Percentiles rank a stretch among this genome's conserved stretches.
Evolutionary conservation across 2,888 invertebrate species (phyloP).

Genomic region (Chesias legatella): DNA sequence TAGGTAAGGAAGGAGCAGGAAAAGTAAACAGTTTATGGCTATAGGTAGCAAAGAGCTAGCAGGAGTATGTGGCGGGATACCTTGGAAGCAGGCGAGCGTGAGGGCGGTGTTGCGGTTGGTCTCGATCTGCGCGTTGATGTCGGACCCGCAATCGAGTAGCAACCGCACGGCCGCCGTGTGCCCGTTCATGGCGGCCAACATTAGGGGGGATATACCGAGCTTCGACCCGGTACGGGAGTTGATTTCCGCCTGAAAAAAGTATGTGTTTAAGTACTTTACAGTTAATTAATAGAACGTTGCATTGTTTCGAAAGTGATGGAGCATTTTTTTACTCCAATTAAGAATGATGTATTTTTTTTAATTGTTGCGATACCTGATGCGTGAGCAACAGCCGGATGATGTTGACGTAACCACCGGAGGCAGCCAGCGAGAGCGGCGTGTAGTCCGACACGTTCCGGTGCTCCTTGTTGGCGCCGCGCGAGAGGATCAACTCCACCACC

Average conservation of each 20-base stretch:
- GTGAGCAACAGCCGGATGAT: conserved; percentile 96
- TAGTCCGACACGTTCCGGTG: conserved; percentile 99
- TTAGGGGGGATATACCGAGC: conserved; percentile 98
- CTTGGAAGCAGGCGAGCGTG: conserved; percentile 99
- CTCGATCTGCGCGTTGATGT: conserved; percentile 99
- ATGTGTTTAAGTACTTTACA: too few relatives aligned
- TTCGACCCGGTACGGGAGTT: conserved; percentile 98
- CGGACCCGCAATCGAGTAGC: conserved; percentile 97
- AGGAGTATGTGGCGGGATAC: conserved; percentile 48
- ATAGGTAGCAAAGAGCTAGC: too few relatives aligned
- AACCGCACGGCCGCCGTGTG: conserved; percentile 93
- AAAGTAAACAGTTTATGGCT: too few relatives aligned
- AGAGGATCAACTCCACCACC: conserved; percentile 93
- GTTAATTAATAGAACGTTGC: too few relatives aligned
- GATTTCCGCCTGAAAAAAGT: conserved; percentile 89
- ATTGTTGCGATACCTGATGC: conserved; percentile 90
- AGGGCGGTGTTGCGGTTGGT: conserved; percentile 99
- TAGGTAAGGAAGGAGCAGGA: too few relatives aligned
- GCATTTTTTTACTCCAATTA: too few relatives aligned
- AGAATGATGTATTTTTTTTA: too few relatives aligned
- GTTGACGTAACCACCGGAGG: conserved; percentile 98
- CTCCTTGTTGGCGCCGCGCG: conserved; percentile 96
- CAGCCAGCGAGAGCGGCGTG: conserved; percentile 98
- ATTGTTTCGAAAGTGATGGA: too few relatives aligned
- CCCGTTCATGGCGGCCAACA: conserved; percentile 99